Evolutionary conservation across 2,888 invertebrate genomes (phyloP).

Genomic region (Apantesis nais): DNA sequence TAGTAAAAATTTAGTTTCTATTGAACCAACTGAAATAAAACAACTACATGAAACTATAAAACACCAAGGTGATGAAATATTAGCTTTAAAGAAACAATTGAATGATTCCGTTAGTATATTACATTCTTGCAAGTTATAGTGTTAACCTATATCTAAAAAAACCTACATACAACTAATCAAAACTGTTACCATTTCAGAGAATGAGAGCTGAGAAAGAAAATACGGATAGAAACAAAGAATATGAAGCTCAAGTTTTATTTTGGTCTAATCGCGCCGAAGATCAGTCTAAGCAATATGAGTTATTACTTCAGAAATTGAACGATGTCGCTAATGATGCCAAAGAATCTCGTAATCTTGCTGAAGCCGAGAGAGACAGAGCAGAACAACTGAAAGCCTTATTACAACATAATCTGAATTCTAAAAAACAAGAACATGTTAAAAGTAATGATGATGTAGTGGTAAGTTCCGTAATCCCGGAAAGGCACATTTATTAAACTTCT

Average conservation of each 20-base stretch:
- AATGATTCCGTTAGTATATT: slow-evolving; percentile 65
- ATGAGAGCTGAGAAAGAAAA: slow-evolving; percentile 58
- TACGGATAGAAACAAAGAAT: slow-evolving; percentile 61
- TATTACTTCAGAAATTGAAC: slow-evolving; percentile 70
- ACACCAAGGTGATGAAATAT: slow-evolving; percentile 83
- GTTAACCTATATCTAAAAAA: not conserved
- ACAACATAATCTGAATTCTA: slow-evolving; percentile 55
- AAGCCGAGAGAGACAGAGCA: slow-evolving; percentile 65
- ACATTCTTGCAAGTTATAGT: not conserved
- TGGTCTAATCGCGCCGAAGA: slow-evolving; percentile 71
- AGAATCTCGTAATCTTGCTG: slow-evolving; percentile 66
- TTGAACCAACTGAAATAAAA: slow-evolving; percentile 66
- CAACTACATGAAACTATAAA: slow-evolving; percentile 75
- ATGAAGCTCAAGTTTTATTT: slow-evolving; percentile 66
- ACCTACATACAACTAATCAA: not conserved
- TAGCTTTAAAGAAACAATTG: slow-evolving; percentile 77
- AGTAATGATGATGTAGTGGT: slow-evolving; percentile 31
- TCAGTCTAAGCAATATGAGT: slow-evolving; percentile 73
- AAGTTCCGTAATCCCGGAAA: not conserved
- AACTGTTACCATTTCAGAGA: slow-evolving; percentile 55
- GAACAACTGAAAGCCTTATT: slow-evolving; percentile 64
- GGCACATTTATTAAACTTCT: not conserved
- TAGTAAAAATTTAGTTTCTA: slow-evolving; percentile 43
- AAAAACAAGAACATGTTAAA: slow-evolving; percentile 39
- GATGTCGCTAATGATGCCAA: slow-evolving; percentile 70